Conservation (phyloP, 1,140 invertebrate species). For the Drosophila biarmipes region DNA sequence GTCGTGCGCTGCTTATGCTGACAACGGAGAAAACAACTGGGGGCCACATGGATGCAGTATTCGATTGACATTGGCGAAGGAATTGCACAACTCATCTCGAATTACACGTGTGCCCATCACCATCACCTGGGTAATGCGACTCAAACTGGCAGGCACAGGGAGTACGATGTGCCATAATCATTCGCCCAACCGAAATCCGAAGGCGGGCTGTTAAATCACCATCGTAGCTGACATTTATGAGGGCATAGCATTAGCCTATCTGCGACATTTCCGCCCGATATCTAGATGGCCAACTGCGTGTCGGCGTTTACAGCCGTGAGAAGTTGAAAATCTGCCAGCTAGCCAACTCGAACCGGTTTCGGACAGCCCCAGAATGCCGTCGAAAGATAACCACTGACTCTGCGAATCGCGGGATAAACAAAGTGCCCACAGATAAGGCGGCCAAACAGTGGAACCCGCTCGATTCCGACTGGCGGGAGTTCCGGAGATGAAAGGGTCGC, state of each 20-base stretch:
- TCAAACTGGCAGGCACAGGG: not conserved
- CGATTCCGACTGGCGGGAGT: not conserved
- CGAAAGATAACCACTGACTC: conserved; percentile 5
- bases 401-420: conserved; percentile 5
- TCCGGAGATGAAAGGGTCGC: not conserved
- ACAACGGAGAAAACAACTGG: conserved; percentile 18
- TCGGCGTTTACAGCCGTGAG: conserved; percentile 54
- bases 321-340: conserved; percentile 55
- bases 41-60: conserved; percentile 1
- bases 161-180: not conserved
- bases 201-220: conserved; percentile 2
- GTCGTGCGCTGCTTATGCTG: conserved; percentile 26
- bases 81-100: conserved; percentile 21
- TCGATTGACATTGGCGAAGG: conserved; percentile 22
- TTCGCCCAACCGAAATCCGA: not conserved
- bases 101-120: not conserved
- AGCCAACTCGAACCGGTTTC: conserved; percentile 51
- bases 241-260: conserved; percentile 28
- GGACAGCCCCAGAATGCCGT: conserved; percentile 2
- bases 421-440: not conserved
- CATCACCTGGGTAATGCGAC: not conserved
- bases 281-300: conserved; percentile 23
- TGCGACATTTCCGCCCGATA: conserved; percentile 10
- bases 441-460: not conserved
- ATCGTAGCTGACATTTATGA: conserved; percentile 31